A percentile compares a stretch with the other conserved stretches of the same genome.
Evolutionary conservation across 2,888 invertebrate species (phyloP).

Genomic region (Trissolcus brochymenae): DNA sequence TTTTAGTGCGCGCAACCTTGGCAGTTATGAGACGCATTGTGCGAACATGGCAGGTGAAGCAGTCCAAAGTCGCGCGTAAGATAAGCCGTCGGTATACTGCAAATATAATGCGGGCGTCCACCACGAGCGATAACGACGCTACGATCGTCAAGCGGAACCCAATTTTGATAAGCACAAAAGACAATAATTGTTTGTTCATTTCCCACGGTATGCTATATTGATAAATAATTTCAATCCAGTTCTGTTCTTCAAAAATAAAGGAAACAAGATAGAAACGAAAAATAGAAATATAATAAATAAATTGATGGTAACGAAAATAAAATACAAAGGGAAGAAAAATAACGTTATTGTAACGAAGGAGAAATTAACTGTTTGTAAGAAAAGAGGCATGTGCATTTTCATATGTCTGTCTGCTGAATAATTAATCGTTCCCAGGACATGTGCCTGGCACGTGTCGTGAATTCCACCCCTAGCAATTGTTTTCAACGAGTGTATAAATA

Average conservation of each 20-base stretch:
- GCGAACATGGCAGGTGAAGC: constrained; percentile 58
- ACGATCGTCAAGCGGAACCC: constrained; percentile 65
- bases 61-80: constrained; percentile 47
- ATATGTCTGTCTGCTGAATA: too few species aligned
- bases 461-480: too few species aligned
- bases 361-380: too few species aligned
- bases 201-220: constrained; percentile 63
- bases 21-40: constrained; percentile 56
- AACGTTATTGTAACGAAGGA: too few species aligned
- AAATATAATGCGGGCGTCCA: constrained; percentile 62
- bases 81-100: constrained; percentile 54
- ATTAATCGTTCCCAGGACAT: too few species aligned
- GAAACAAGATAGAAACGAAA: not conserved
- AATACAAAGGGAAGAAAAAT: too few species aligned
- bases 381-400: not conserved
- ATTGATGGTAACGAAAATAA: too few species aligned
- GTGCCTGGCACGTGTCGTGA: too few species aligned
- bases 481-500: too few species aligned
- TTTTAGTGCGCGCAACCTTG: constrained; percentile 50
- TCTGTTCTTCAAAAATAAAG: not conserved
- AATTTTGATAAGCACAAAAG: constrained; percentile 64
- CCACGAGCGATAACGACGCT: constrained; percentile 61
- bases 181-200: constrained; percentile 55
- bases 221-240: too few species aligned
- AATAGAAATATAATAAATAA: too few species aligned